These are phyloP conservation scores for Semicossyphus pulcher DNA, from an alignment of 2,113 vertebrate species.

Conservation along the genomic window DNA sequence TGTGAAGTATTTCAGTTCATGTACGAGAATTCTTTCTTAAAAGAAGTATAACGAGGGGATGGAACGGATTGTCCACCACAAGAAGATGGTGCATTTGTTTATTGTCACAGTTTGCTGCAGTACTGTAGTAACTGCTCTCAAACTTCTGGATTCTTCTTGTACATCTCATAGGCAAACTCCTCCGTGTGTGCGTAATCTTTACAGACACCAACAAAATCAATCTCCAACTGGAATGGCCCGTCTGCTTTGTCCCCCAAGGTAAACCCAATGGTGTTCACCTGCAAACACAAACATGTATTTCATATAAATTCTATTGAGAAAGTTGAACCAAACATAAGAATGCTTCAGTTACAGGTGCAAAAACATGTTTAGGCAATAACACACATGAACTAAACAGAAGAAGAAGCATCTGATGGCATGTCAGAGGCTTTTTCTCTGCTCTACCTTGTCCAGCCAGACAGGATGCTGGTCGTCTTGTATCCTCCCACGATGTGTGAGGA, in stretches of 20 bases:
- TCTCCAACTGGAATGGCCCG: conserved; percentile 94
- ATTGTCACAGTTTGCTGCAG: not conserved
- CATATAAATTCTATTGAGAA: too few relatives aligned
- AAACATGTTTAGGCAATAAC: too few relatives aligned
- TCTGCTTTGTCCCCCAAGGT: conserved; percentile 92
- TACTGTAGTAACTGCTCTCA: not conserved
- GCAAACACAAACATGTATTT: conserved; percentile 18
- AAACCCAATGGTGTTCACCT: conserved; percentile 92
- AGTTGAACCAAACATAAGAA: too few relatives aligned
- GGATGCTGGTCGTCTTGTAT: conserved; percentile 89
- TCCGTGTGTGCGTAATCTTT: conserved; percentile 90
- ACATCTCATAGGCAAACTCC: conserved; percentile 92
- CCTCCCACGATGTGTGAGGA: conserved; percentile 91
- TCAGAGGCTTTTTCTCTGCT: too few relatives aligned
- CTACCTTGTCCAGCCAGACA: conserved; percentile 91
- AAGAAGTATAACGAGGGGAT: not conserved
- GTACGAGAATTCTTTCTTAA: not conserved
- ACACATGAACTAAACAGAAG: too few relatives aligned
- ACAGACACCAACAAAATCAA: conserved; percentile 91
- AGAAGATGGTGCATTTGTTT: not conserved
- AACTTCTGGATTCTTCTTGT: conserved; percentile 84
- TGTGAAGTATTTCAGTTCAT: not conserved
- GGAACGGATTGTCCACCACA: not conserved
- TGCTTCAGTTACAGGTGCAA: too few relatives aligned
- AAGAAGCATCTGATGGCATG: too few relatives aligned